Evolutionary conservation across 1,140 invertebrate species (phyloP).

Genomic region (Calliopsis andreniformis): DNA sequence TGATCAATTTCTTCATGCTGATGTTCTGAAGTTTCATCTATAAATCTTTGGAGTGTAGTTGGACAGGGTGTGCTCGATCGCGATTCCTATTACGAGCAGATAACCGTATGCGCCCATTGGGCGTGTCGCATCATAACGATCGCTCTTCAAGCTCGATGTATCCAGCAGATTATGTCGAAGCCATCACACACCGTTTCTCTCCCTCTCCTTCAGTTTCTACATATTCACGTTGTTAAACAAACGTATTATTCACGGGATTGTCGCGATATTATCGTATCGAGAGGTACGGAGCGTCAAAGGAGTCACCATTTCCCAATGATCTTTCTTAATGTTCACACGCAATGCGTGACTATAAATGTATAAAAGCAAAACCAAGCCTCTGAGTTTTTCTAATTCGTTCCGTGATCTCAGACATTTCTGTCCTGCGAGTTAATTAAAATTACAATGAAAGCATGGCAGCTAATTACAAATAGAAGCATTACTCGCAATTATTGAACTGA

Average conservation of each 20-base stretch:
- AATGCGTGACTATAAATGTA: too few relatives aligned
- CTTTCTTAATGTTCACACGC: too few relatives aligned
- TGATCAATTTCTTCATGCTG: too few relatives aligned
- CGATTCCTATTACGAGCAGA: conserved; percentile 34
- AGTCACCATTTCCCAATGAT: too few relatives aligned
- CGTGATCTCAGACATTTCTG: background rate
- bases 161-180: conserved; percentile 27
- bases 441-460: conserved; percentile 40
- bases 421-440: conserved; percentile 46
- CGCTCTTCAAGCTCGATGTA: conserved; percentile 37
- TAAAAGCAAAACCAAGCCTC: too few relatives aligned
- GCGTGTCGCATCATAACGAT: conserved; percentile 39
- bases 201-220: conserved; percentile 6
- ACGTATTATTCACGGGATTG: conserved; percentile 41
- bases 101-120: conserved; percentile 29
- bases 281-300: background rate
- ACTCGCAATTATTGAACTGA: conserved; percentile 61
- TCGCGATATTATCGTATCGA: background rate
- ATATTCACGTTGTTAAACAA: conserved; percentile 33
- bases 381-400: too few relatives aligned
- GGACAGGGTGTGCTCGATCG: conserved; percentile 1
- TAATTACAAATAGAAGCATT: conserved; percentile 57
- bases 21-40: background rate
- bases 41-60: background rate
- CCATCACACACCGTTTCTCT: background rate